Conservation (phyloP, 2,888 invertebrate species). For the Ornithoptera alexandrae region DNA sequence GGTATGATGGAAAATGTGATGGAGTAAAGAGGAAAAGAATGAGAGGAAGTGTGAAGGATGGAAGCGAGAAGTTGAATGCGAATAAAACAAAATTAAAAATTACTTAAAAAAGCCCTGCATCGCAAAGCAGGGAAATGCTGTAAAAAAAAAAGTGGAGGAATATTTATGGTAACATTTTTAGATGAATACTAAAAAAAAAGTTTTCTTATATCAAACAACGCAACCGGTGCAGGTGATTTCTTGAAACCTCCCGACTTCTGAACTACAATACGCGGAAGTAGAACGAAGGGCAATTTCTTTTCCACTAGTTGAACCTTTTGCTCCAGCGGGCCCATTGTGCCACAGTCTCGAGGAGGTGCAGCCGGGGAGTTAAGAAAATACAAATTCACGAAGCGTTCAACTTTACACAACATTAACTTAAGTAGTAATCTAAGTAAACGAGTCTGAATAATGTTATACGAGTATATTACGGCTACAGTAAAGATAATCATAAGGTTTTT, state of each 20-base stretch:
- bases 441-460: background rate
- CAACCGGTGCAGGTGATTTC: background rate
- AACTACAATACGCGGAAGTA: constrained; percentile 5
- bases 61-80: no score
- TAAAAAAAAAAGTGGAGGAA: no score
- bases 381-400: background rate
- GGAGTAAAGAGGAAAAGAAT: no score
- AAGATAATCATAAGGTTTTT: background rate
- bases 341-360: constrained; percentile 5
- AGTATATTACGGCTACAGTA: background rate
- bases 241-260: background rate
- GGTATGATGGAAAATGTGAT: no score
- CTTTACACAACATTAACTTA: constrained; percentile 4
- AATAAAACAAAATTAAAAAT: no score
- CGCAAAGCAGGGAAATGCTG: no score
- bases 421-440: background rate
- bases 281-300: constrained; percentile 20
- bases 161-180: no score
- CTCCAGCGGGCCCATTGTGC: constrained; percentile 5
- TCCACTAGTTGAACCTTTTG: constrained; percentile 16
- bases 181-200: no score
- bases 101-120: no score
- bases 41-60: no score
- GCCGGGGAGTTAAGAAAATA: background rate
- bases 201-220: background rate